phyloP scores from a whole-genome alignment of 2,888 invertebrate genomes.

The Apamea monoglypha region DNA sequence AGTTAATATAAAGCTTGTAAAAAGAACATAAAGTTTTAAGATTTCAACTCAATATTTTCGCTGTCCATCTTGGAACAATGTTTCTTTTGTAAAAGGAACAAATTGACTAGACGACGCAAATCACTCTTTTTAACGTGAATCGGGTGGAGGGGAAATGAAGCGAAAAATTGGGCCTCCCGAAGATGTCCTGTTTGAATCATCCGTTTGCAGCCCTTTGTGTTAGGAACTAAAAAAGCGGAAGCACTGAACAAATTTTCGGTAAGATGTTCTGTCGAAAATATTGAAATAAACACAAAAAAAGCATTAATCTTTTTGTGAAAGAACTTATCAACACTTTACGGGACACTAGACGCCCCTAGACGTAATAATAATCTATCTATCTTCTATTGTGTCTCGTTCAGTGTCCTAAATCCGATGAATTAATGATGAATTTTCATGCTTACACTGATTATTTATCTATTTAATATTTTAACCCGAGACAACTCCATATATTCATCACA shows the following conservation, averaged over 20 bases:
- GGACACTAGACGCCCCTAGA: neutral
- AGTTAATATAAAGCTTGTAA: neutral
- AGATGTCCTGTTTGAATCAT: constrained; percentile 70
- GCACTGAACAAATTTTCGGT: constrained; percentile 27
- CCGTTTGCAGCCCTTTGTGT: constrained; percentile 67
- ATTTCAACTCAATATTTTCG: neutral
- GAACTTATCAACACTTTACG: neutral
- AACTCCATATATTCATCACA: neutral
- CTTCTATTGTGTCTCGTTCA: neutral
- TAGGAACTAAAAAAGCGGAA: constrained; percentile 58
- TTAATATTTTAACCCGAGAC: neutral
- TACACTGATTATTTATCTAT: neutral
- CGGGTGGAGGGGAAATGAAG: constrained; percentile 68
- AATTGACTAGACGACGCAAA: constrained; percentile 70
- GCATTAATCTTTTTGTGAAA: neutral
- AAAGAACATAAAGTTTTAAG: neutral
- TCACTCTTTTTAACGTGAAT: constrained; percentile 69
- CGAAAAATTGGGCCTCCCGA: constrained; percentile 69
- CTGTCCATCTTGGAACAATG: constrained; percentile 23
- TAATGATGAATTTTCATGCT: neutral
- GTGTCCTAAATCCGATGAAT: neutral
- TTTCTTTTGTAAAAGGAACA: constrained; percentile 62
- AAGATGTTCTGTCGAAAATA: neutral
- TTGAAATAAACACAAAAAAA: neutral
- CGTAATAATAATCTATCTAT: neutral